Evolutionary conservation across 2,797 vertebrate species (phyloP).

Genomic region (Enteromius afrohamiltoni): DNA sequence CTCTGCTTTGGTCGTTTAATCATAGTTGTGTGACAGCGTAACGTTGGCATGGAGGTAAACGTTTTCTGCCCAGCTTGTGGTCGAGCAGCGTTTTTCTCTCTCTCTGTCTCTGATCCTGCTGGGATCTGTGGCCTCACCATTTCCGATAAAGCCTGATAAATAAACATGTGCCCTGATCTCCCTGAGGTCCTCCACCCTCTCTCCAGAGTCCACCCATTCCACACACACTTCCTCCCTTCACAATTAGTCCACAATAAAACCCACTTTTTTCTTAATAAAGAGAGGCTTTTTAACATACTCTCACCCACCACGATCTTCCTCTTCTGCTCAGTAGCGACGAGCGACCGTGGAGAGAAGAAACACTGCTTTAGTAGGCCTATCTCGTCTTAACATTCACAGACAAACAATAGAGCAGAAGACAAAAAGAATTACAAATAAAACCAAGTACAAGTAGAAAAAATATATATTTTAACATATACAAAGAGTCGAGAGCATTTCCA

Average conservation of each 20-base stretch:
- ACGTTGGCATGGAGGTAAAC: constrained; percentile 68
- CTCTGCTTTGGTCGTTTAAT: constrained; percentile 71
- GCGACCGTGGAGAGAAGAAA: constrained; percentile 62
- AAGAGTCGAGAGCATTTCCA: constrained; percentile 75
- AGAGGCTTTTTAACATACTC: constrained; percentile 60
- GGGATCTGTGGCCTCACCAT: constrained; percentile 73
- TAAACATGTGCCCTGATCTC: constrained; percentile 77
- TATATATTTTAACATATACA: constrained; percentile 64
- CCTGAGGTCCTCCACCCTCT: constrained; percentile 76
- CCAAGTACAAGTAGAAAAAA: constrained; percentile 54
- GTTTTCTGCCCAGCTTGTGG: constrained; percentile 55
- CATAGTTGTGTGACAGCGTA: constrained; percentile 62
- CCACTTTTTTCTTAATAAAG: constrained; percentile 75
- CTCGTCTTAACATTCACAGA: constrained; percentile 59
- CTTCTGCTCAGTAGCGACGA: constrained; percentile 65
- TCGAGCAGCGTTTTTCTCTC: constrained; percentile 48
- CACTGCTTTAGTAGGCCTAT: constrained; percentile 33
- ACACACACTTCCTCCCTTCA: constrained; percentile 76
- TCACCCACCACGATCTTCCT: constrained; percentile 48
- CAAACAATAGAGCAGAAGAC: constrained; percentile 68
- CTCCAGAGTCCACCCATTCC: constrained; percentile 74
- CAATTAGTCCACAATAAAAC: constrained; percentile 79
- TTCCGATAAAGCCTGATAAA: constrained; percentile 79
- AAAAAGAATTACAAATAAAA: constrained; percentile 11
- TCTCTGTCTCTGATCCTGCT: constrained; percentile 70